phyloP scores from a whole-genome alignment of 2,888 invertebrate species.

The Leptopilina drosophilae region DNA sequence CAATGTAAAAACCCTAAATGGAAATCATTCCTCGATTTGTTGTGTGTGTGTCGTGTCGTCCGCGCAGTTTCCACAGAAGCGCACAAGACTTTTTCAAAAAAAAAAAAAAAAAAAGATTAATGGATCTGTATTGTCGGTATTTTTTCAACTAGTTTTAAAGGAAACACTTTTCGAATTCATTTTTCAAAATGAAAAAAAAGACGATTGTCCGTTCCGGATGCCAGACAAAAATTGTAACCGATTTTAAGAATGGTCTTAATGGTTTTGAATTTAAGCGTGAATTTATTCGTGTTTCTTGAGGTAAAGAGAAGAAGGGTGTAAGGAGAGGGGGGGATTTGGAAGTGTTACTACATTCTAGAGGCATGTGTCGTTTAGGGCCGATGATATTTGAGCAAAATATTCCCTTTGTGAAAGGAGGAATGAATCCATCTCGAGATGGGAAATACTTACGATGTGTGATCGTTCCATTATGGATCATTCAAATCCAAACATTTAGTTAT shows the following conservation, averaged over 20 bases:
- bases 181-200: slow-evolving; percentile 68
- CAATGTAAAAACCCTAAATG: neutral
- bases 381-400: slow-evolving; percentile 38
- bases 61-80: slow-evolving; percentile 62
- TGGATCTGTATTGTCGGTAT: slow-evolving; percentile 76
- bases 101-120: slow-evolving; percentile 71
- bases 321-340: slow-evolving; percentile 26
- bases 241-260: slow-evolving; percentile 69
- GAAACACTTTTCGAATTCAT: slow-evolving; percentile 76
- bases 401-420: neutral
- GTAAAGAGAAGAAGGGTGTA: no score
- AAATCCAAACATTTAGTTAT: neutral
- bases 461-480: slow-evolving; percentile 19
- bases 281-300: slow-evolving; percentile 54
- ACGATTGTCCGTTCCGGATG: slow-evolving; percentile 64
- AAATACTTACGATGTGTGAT: slow-evolving; percentile 35
- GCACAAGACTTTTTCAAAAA: slow-evolving; percentile 59
- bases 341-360: slow-evolving; percentile 40
- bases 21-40: slow-evolving; percentile 38
- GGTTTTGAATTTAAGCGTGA: slow-evolving; percentile 72
- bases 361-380: slow-evolving; percentile 45
- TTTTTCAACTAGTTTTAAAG: slow-evolving; percentile 74
- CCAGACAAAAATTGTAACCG: slow-evolving; percentile 71
- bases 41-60: slow-evolving; percentile 66
- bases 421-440: neutral